phyloP scores from a whole-genome alignment of 92 coral and sea anemone species.

The Ricordea florida region DNA sequence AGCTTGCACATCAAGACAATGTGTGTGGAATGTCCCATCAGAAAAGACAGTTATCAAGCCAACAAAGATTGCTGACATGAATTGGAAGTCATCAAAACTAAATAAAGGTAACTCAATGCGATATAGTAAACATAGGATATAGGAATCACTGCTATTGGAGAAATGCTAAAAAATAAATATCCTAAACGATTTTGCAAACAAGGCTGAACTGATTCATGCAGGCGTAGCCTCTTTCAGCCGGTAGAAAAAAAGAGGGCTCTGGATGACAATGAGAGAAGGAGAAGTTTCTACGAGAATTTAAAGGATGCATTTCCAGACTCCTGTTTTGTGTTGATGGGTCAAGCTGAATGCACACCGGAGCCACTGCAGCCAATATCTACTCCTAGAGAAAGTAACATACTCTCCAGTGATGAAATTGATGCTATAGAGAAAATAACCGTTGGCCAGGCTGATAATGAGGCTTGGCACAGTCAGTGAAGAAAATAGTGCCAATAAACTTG shows the following conservation, averaged over 20 bases:
- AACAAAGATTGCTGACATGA: constrained; percentile 53
- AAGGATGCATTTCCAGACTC: constrained; percentile 41
- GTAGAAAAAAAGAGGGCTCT: constrained; percentile 2
- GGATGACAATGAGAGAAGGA: constrained; percentile 31
- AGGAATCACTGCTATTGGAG: constrained; percentile 13
- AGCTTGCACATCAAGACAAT: constrained; percentile 64
- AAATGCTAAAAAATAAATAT: constrained; percentile 13
- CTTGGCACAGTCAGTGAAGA: not conserved
- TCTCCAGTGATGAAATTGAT: constrained; percentile 12
- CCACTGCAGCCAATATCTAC: not conserved
- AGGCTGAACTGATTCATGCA: constrained; percentile 51
- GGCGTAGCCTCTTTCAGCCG: constrained; percentile 44
- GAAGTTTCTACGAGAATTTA: constrained; percentile 14
- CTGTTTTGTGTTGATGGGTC: constrained; percentile 29
- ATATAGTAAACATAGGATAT: constrained; percentile 6
- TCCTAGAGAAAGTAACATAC: not conserved
- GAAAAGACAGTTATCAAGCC: constrained; percentile 64
- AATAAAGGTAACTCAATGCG: constrained; percentile 52
- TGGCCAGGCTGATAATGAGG: constrained; percentile 13
- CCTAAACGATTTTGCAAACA: constrained; percentile 27
- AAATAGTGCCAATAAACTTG: not conserved
- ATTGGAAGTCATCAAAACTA: constrained; percentile 66
- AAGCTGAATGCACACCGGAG: not conserved
- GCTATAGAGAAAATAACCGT: constrained; percentile 5
- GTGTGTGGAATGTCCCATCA: constrained; percentile 60